Conservation (phyloP, 2,888 invertebrate genomes). For the Congeria kusceri region DNA sequence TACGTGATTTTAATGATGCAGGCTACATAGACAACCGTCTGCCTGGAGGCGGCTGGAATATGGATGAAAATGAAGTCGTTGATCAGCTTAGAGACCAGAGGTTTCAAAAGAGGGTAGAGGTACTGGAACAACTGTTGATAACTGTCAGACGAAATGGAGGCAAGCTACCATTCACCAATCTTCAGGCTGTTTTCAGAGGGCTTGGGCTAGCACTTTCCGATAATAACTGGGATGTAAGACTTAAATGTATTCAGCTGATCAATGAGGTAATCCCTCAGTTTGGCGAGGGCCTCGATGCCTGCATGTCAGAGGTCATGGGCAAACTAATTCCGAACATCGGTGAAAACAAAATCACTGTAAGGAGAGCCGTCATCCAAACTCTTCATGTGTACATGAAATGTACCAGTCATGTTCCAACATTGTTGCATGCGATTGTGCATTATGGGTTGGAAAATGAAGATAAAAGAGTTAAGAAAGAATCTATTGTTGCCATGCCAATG, state of each 20-base stretch:
- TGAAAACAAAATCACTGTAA: slow-evolving; percentile 82
- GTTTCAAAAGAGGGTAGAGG: slow-evolving; percentile 82
- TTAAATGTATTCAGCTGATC: slow-evolving; percentile 85
- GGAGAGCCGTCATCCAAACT: slow-evolving; percentile 85
- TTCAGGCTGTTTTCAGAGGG: slow-evolving; percentile 83
- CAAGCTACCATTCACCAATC: slow-evolving; percentile 80
- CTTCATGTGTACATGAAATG: slow-evolving; percentile 86
- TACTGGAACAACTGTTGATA: slow-evolving; percentile 82
- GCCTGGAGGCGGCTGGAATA: slow-evolving; percentile 81
- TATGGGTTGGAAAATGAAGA: slow-evolving; percentile 85
- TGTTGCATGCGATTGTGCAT: slow-evolving; percentile 84
- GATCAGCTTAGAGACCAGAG: slow-evolving; percentile 82
- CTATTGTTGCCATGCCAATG: slow-evolving; percentile 84
- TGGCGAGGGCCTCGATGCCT: slow-evolving; percentile 83
- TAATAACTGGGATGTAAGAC: slow-evolving; percentile 86
- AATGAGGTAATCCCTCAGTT: slow-evolving; percentile 83
- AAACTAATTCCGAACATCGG: slow-evolving; percentile 84
- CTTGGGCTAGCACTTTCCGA: slow-evolving; percentile 85
- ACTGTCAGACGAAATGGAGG: slow-evolving; percentile 82
- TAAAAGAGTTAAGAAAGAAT: slow-evolving; percentile 83
- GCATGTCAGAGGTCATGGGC: slow-evolving; percentile 84
- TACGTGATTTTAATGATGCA: slow-evolving; percentile 79
- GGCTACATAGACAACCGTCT: slow-evolving; percentile 76
- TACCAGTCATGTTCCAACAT: slow-evolving; percentile 84
- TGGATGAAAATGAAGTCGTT: slow-evolving; percentile 84